Evolutionary conservation across 2,888 invertebrate genomes (phyloP).

Genomic region (Platycnemis pennipes): DNA sequence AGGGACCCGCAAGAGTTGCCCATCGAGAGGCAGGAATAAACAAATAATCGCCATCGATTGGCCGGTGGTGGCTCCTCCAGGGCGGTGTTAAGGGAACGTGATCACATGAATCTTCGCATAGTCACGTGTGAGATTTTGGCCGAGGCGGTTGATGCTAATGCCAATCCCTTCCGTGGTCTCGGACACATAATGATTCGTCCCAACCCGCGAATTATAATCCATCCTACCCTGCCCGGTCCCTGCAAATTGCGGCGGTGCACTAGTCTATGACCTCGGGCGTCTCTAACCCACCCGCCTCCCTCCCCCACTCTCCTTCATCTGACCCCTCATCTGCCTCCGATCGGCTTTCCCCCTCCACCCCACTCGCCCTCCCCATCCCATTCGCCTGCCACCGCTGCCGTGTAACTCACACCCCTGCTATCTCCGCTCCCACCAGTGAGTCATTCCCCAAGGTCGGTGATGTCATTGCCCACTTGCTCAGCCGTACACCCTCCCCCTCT

Average conservation of each 20-base stretch:
- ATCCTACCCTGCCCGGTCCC: neutral
- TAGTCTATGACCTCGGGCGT: conserved; percentile 11
- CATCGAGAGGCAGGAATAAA: neutral
- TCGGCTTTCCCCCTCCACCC: neutral
- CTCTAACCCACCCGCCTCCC: neutral
- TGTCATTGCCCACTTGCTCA: conserved; percentile 53
- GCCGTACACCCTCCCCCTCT: neutral
- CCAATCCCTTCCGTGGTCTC: neutral
- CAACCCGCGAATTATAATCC: conserved; percentile 24
- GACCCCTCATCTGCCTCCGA: neutral
- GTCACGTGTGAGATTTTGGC: neutral
- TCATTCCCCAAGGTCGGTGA: conserved; percentile 55
- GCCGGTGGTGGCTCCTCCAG: neutral
- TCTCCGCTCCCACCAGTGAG: conserved; percentile 8
- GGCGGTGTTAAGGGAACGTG: neutral
- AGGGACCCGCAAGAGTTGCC: neutral
- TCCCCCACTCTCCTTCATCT: neutral
- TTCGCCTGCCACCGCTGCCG: neutral
- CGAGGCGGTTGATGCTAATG: neutral
- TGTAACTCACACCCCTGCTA: neutral
- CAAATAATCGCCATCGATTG: neutral
- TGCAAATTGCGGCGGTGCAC: conserved; percentile 12
- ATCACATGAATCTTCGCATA: no score
- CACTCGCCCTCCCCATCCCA: neutral
- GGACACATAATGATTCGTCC: neutral